Evolutionary conservation across 2,113 vertebrate species (phyloP).

Genomic region (Dicaeum eximium): DNA sequence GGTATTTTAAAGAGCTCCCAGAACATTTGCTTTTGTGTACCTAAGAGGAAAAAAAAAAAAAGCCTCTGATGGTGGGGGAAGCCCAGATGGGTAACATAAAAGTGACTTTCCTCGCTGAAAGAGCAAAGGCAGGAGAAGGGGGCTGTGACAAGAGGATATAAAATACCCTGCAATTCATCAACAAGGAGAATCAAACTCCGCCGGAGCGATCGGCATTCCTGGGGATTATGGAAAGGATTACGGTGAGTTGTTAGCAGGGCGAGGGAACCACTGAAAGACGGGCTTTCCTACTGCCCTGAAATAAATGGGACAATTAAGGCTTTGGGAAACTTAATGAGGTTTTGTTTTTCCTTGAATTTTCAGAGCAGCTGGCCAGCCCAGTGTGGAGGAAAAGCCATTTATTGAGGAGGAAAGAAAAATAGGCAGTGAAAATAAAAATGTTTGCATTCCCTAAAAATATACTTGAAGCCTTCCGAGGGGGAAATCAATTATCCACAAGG

Average conservation of each 20-base stretch:
- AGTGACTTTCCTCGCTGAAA: conserved; percentile 65
- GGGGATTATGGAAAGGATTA: conserved; percentile 73
- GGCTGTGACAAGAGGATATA: conserved; percentile 69
- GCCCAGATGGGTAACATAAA: conserved; percentile 56
- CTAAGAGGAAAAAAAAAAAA: conserved; percentile 43
- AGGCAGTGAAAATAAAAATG: conserved; percentile 52
- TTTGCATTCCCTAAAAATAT: conserved; percentile 52
- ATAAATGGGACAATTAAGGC: conserved; percentile 73
- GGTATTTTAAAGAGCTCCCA: conserved; percentile 69
- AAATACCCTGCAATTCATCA: conserved; percentile 73
- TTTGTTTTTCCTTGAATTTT: conserved; percentile 24
- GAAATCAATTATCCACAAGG: conserved; percentile 42
- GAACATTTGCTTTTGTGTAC: conserved; percentile 56
- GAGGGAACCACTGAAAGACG: conserved; percentile 71
- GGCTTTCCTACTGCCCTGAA: conserved; percentile 69
- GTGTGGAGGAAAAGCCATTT: conserved; percentile 6
- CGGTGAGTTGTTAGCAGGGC: conserved; percentile 63
- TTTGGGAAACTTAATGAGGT: conserved; percentile 69
- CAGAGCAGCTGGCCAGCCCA: conserved; percentile 47
- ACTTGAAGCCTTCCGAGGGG: not conserved
- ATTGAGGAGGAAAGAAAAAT: not conserved
- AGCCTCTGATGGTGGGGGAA: not conserved
- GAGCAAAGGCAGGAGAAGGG: conserved; percentile 63
- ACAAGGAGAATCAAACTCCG: conserved; percentile 59
- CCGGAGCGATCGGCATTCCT: conserved; percentile 62